phyloP scores from a whole-genome alignment of 37 sponge, comb jelly and placozoan species.

The Geodia barretti region DNA sequence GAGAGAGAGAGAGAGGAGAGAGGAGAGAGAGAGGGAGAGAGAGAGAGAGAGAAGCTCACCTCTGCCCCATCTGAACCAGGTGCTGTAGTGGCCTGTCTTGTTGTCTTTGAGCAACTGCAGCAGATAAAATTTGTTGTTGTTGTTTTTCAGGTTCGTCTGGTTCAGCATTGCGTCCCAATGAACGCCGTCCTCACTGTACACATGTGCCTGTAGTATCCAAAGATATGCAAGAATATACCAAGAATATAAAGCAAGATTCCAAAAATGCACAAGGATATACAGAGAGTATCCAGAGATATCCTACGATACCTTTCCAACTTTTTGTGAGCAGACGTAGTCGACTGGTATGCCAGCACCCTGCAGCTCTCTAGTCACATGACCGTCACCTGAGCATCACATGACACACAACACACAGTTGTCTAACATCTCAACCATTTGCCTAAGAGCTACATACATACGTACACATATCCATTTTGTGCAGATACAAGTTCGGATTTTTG shows the following conservation, averaged over 20 bases:
- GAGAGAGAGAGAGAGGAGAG: constrained; percentile 5
- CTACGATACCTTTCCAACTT: constrained; percentile 60
- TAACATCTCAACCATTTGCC: too few relatives aligned
- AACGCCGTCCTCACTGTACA: constrained; percentile 70
- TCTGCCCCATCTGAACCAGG: constrained; percentile 93
- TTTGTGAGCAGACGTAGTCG: constrained; percentile 59
- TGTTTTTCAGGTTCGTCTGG: constrained; percentile 90
- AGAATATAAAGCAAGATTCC: not conserved
- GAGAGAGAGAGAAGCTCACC: constrained; percentile 60
- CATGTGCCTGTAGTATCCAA: constrained; percentile 63
- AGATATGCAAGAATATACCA: not conserved
- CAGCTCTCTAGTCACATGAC: constrained; percentile 2
- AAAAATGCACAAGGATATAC: not conserved
- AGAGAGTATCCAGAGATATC: not conserved
- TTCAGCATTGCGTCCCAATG: constrained; percentile 90
- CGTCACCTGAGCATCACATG: too few relatives aligned
- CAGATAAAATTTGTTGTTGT: constrained; percentile 94
- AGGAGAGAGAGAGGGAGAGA: constrained; percentile 10
- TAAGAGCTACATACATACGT: too few relatives aligned
- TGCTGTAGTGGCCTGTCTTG: constrained; percentile 31
- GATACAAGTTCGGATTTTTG: too few relatives aligned
- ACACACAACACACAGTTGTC: too few relatives aligned
- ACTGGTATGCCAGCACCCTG: constrained; percentile 60
- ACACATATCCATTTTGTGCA: too few relatives aligned
- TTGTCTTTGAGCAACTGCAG: constrained; percentile 84